Evolutionary conservation across 2,888 invertebrate genomes (phyloP).

Genomic region (Itoplectis maculator): DNA sequence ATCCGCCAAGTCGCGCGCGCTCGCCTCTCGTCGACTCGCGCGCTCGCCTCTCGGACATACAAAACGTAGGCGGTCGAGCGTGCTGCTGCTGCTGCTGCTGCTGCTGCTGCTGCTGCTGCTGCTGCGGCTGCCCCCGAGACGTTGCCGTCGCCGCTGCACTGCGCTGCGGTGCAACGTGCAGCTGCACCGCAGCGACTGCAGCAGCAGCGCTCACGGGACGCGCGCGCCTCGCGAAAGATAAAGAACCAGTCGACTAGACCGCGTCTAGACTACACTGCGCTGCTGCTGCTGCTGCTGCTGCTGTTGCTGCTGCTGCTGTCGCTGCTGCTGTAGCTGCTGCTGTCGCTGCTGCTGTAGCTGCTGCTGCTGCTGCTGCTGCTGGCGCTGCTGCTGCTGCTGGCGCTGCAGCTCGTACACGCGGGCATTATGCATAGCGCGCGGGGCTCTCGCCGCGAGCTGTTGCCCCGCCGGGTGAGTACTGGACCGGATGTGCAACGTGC

Average conservation of each 20-base stretch:
- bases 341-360: too few relatives aligned
- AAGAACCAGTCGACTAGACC: conserved; percentile 70
- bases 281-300: conserved; percentile 29
- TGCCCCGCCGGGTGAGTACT: conserved; percentile 51
- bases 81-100: background rate
- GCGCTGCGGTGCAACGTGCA: conserved; percentile 18
- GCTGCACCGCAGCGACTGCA: background rate
- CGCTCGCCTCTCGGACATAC: conserved; percentile 20
- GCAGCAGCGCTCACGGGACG: conserved; percentile 32
- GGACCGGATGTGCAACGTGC: conserved; percentile 65
- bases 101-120: conserved; percentile 18
- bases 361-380: too few relatives aligned
- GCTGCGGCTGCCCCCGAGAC: background rate
- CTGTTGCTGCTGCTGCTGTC: too few relatives aligned
- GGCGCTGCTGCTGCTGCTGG: background rate
- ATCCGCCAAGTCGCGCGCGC: conserved; percentile 34
- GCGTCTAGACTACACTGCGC: conserved; percentile 66
- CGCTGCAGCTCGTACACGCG: too few relatives aligned
- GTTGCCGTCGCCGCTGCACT: too few relatives aligned
- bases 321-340: too few relatives aligned
- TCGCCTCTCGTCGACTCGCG: conserved; percentile 40
- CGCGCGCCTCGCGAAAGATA: conserved; percentile 59
- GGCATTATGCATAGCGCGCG: conserved; percentile 2
- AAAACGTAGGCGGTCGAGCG: conserved; percentile 2
- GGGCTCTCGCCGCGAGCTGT: conserved; percentile 8